Conservation (phyloP, 2,113 vertebrate species). For the Prolemur simus region DNA sequence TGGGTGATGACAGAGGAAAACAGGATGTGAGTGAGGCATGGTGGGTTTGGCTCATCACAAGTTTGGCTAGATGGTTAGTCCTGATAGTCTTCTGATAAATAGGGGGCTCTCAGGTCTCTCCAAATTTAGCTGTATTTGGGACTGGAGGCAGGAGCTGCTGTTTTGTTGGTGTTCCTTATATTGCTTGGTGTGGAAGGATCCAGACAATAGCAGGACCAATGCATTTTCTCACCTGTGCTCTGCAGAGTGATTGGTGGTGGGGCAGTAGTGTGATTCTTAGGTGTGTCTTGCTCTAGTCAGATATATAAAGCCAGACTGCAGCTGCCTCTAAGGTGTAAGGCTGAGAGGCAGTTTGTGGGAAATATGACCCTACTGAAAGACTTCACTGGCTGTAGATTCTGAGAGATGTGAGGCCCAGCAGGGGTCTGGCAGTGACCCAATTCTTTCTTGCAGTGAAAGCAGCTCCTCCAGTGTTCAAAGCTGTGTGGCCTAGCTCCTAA, state of each 20-base stretch:
- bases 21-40: not conserved
- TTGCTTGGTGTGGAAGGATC: not conserved
- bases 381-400: conserved; percentile 24
- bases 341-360: not conserved
- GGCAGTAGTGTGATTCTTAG: not conserved
- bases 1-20: not conserved
- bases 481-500: not conserved
- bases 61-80: not conserved
- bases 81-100: not conserved
- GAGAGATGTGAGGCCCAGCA: conserved; percentile 37
- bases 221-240: conserved; percentile 10
- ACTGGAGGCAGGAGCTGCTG: not conserved
- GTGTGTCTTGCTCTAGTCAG: not conserved
- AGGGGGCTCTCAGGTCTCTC: not conserved
- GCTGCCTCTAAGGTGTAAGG: conserved; percentile 4
- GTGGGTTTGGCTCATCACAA: not conserved
- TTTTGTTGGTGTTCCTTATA: not conserved
- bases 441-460: conserved; percentile 13
- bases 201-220: not conserved
- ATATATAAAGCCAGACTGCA: not conserved
- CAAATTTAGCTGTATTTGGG: not conserved
- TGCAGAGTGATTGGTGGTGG: not conserved
- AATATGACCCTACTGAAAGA: conserved; percentile 38
- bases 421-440: conserved; percentile 42
- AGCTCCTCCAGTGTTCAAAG: conserved; percentile 28